Percentiles rank a stretch among this genome's conserved stretches.
Conservation (phyloP, 35 echinoderm and acorn worm genomes). For the Apostichopus japonicus region DNA sequence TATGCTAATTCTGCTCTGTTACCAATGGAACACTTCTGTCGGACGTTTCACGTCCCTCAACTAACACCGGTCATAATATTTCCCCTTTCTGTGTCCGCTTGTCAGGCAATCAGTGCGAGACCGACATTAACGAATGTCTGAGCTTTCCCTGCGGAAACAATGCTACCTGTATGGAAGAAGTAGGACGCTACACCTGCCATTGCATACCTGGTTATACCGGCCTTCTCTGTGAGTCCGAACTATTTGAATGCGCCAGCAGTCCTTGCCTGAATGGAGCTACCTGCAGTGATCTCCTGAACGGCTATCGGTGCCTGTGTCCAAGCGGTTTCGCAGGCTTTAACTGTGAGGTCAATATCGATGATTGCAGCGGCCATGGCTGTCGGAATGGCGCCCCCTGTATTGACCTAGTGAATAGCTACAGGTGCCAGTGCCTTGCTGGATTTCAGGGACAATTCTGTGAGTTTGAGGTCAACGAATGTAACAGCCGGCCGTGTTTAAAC, state of each 20-base stretch:
- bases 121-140: conserved; percentile 65
- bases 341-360: conserved; percentile 67
- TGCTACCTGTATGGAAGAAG: conserved; percentile 61
- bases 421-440: conserved; percentile 66
- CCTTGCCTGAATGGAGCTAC: conserved; percentile 67
- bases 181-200: conserved; percentile 50
- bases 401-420: conserved; percentile 48
- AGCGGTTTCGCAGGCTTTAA: conserved; percentile 58
- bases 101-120: conserved; percentile 64
- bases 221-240: conserved; percentile 42
- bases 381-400: conserved; percentile 60
- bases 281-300: conserved; percentile 57
- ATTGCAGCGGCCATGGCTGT: conserved; percentile 55
- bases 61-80: neutral
- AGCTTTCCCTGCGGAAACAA: conserved; percentile 61
- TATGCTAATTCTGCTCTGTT: no score
- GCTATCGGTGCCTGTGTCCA: conserved; percentile 60
- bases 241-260: conserved; percentile 57
- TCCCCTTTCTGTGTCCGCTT: no score
- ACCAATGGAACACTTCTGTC: no score
- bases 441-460: conserved; percentile 67
- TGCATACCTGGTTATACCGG: conserved; percentile 63
- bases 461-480: conserved; percentile 68
- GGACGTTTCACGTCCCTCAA: neutral
- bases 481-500: conserved; percentile 66